Conservation (phyloP, 2,113 vertebrate species). For the Forbesichthys papilliferus region DNA sequence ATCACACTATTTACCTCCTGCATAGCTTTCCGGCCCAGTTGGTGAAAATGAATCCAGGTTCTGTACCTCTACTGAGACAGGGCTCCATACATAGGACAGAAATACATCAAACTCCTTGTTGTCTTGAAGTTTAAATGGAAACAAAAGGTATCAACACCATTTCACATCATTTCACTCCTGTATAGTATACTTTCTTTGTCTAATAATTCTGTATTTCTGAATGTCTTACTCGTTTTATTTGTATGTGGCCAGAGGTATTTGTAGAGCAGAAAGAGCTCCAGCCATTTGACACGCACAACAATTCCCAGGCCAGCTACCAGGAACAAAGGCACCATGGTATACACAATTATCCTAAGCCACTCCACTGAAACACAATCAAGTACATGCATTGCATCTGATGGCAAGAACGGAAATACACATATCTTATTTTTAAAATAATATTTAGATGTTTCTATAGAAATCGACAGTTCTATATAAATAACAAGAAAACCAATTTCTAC, state of each 20-base stretch:
- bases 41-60: not conserved
- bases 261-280: constrained; percentile 83
- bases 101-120: constrained; percentile 87
- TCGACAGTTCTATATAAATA: no score
- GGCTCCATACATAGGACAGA: constrained; percentile 79
- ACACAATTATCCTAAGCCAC: constrained; percentile 25
- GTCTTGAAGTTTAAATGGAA: constrained; percentile 60
- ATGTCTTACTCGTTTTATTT: constrained; percentile 75
- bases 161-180: not conserved
- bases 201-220: not conserved
- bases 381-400: not conserved
- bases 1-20: not conserved
- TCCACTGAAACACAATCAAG: constrained; percentile 39
- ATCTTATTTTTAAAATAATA: no score
- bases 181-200: not conserved
- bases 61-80: constrained; percentile 31
- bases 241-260: constrained; percentile 67
- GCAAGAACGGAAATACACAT: no score
- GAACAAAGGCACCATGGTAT: constrained; percentile 50
- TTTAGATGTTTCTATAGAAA: no score
- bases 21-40: constrained; percentile 1
- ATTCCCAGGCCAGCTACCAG: constrained; percentile 48
- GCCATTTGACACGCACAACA: constrained; percentile 75
- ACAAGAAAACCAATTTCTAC: no score
- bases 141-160: not conserved